A percentile compares a stretch with the other conserved stretches of the same genome.
Evolutionary conservation across 2,797 vertebrate genomes (phyloP).

Genomic region (Halcyon chelicuti): DNA sequence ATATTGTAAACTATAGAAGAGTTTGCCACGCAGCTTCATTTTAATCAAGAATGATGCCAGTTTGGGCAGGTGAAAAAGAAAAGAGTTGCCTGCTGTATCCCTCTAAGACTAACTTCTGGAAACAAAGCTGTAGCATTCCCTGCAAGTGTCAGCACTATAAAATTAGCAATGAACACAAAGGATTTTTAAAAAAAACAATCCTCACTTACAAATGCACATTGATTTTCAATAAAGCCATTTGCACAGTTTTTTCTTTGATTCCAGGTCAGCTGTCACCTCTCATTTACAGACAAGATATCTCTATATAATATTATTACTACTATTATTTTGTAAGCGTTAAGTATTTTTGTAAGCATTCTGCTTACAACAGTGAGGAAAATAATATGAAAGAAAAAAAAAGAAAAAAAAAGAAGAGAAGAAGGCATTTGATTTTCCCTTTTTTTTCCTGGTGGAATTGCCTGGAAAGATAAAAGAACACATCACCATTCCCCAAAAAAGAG

Average conservation of each 20-base stretch:
- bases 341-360: constrained; percentile 8
- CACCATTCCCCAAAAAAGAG: constrained; percentile 40
- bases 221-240: constrained; percentile 78
- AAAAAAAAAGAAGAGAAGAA: neutral
- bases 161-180: constrained; percentile 24
- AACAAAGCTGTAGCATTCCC: neutral
- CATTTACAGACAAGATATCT: constrained; percentile 57
- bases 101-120: neutral
- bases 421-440: constrained; percentile 25
- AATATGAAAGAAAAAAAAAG: neutral
- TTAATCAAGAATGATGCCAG: neutral
- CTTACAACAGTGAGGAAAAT: constrained; percentile 17
- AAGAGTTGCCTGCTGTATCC: neutral
- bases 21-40: neutral
- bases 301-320: constrained; percentile 29
- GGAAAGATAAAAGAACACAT: constrained; percentile 54
- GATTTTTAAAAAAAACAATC: constrained; percentile 55
- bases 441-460: constrained; percentile 48
- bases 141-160: neutral
- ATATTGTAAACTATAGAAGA: neutral
- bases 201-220: constrained; percentile 65
- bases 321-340: neutral
- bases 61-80: neutral
- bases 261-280: constrained; percentile 40
- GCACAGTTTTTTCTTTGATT: constrained; percentile 51